Evolutionary conservation across 2,113 vertebrate species (phyloP).

Genomic region (Gallinago media): DNA sequence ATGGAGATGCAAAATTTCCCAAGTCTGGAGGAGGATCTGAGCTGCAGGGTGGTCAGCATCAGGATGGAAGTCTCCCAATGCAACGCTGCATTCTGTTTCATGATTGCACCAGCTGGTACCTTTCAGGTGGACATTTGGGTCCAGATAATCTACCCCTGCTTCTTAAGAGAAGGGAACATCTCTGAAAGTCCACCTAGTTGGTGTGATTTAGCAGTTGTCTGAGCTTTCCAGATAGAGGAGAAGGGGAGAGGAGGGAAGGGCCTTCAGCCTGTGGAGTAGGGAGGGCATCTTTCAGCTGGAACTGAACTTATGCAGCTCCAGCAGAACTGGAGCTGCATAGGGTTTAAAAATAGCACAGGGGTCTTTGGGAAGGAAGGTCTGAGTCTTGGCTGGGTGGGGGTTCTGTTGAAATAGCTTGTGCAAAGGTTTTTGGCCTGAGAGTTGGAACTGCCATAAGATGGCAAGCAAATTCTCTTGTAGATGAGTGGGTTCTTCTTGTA

Average conservation of each 20-base stretch:
- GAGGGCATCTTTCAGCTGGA: background rate
- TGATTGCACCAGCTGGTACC: background rate
- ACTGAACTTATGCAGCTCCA: too few relatives aligned
- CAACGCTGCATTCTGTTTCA: background rate
- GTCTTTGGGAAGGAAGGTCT: background rate
- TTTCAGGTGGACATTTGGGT: accelerated
- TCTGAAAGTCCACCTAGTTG: background rate
- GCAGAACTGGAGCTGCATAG: background rate
- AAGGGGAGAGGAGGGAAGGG: background rate
- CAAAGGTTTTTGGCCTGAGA: background rate
- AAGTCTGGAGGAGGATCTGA: background rate
- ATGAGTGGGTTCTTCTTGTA: background rate
- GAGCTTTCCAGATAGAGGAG: background rate
- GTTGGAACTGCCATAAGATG: background rate
- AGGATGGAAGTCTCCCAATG: accelerated
- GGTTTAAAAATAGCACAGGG: accelerated
- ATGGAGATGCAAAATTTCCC: background rate
- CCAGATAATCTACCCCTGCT: background rate
- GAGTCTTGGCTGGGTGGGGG: background rate
- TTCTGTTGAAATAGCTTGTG: background rate
- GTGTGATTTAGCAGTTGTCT: background rate
- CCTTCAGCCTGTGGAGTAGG: background rate
- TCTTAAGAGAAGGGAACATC: background rate
- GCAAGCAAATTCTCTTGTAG: background rate
- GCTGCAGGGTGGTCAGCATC: accelerated